These are phyloP conservation scores for Onychostruthus taczanowskii DNA, from an alignment of 2,113 vertebrate species.

Conservation along the genomic window DNA sequence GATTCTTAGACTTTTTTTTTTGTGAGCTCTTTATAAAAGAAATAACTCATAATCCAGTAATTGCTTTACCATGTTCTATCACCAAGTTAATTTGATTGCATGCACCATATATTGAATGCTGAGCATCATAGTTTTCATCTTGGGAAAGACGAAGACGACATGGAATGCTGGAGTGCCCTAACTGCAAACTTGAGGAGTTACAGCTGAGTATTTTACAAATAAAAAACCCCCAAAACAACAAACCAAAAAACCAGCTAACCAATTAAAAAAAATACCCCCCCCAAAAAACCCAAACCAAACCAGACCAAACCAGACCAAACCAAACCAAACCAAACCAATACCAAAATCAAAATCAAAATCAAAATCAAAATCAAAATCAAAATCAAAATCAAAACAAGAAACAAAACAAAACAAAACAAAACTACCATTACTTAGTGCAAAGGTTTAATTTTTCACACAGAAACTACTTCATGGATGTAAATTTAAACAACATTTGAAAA, in stretches of 20 bases:
- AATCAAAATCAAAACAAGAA: not conserved
- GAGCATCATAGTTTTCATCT: not conserved
- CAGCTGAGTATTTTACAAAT: not conserved
- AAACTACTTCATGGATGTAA: not conserved
- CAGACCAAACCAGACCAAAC: not conserved
- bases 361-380: not conserved
- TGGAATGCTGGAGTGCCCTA: not conserved
- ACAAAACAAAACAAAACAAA: too few relatives aligned
- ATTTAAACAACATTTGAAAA: not conserved
- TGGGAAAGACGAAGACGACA: not conserved
- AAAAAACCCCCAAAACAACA: fast-evolving
- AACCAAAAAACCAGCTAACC: fast-evolving
- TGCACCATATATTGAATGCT: not conserved
- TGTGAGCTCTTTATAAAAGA: not conserved
- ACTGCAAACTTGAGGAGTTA: not conserved
- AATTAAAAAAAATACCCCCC: not conserved
- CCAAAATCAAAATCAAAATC: not conserved
- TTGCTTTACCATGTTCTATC: not conserved
- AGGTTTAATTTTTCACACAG: not conserved
- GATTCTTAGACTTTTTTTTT: not conserved
- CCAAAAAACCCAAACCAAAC: not conserved
- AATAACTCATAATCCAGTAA: not conserved
- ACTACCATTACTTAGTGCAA: not conserved
- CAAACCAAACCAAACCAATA: not conserved
- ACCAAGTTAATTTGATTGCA: not conserved